phyloP scores from a whole-genome alignment of 1,140 invertebrate species.

The Grapholita molesta region DNA sequence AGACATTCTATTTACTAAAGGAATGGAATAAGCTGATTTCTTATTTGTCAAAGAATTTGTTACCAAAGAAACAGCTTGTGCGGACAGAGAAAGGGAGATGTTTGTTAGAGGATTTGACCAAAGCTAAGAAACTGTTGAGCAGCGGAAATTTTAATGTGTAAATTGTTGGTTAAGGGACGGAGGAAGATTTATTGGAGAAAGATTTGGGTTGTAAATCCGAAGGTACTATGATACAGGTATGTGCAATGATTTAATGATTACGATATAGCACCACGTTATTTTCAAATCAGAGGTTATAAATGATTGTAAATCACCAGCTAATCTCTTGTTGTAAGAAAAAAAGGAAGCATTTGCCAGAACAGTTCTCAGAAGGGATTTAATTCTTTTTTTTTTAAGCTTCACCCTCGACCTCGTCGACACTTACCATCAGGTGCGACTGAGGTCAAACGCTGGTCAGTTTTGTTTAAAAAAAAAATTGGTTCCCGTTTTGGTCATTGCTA shows the following conservation, averaged over 20 bases:
- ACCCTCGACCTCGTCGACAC: too few relatives aligned
- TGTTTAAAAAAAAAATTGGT: too few relatives aligned
- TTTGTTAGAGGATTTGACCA: conserved; percentile 57
- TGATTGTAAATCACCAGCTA: too few relatives aligned
- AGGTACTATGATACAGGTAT: not conserved
- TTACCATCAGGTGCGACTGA: too few relatives aligned
- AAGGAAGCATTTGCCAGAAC: too few relatives aligned
- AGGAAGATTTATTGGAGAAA: not conserved
- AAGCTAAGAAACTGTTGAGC: conserved; percentile 58
- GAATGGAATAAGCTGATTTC: conserved; percentile 66
- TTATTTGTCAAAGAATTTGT: conserved; percentile 56
- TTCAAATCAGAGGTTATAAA: too few relatives aligned
- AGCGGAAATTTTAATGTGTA: conserved; percentile 22
- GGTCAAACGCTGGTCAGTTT: too few relatives aligned
- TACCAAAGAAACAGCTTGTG: conserved; percentile 59
- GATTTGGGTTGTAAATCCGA: not conserved
- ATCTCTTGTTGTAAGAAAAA: too few relatives aligned
- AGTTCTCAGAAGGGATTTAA: too few relatives aligned
- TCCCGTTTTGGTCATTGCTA: too few relatives aligned
- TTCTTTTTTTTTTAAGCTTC: too few relatives aligned
- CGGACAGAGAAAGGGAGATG: conserved; percentile 55
- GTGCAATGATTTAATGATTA: not conserved
- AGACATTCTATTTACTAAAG: conserved; percentile 51
- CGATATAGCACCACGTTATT: conserved; percentile 32
- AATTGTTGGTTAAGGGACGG: conserved; percentile 6